Conservation (phyloP, 2,113 vertebrate species). For the Todiramphus saurophagus region DNA sequence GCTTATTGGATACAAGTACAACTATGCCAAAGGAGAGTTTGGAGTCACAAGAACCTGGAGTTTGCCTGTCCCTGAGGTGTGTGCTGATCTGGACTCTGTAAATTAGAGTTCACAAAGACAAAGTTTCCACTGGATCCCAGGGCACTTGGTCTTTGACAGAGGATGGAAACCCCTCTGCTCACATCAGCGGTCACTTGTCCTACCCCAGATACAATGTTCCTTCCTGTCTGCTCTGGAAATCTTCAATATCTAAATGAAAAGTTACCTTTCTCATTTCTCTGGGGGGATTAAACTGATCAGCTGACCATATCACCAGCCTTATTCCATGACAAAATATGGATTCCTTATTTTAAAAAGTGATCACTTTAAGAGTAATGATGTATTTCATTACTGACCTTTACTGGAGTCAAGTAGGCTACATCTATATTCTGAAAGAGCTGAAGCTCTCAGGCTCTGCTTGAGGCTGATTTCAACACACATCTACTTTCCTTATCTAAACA, state of each 20-base stretch:
- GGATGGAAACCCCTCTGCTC: not conserved
- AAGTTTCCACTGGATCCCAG: not conserved
- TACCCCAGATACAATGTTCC: not conserved
- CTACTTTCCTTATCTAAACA: not conserved
- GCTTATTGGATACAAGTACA: not conserved
- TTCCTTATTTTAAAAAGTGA: not conserved
- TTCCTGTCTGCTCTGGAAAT: not conserved
- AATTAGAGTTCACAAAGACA: not conserved
- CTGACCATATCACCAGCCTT: not conserved
- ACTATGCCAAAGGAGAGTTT: not conserved
- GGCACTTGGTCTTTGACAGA: not conserved
- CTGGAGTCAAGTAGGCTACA: not conserved
- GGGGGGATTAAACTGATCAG: not conserved
- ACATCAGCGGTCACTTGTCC: rapidly evolving
- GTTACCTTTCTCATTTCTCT: not conserved
- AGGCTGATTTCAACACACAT: not conserved
- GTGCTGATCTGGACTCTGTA: not conserved
- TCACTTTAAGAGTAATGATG: rapidly evolving
- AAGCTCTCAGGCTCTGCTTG: not conserved
- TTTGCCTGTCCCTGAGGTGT: not conserved
- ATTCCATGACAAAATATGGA: not conserved
- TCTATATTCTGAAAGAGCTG: not conserved
- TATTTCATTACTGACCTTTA: not conserved
- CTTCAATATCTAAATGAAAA: not conserved
- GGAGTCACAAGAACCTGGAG: not conserved